Evolutionary conservation across 1,140 invertebrate genomes (phyloP).

Genomic region (Chelonus insularis): DNA sequence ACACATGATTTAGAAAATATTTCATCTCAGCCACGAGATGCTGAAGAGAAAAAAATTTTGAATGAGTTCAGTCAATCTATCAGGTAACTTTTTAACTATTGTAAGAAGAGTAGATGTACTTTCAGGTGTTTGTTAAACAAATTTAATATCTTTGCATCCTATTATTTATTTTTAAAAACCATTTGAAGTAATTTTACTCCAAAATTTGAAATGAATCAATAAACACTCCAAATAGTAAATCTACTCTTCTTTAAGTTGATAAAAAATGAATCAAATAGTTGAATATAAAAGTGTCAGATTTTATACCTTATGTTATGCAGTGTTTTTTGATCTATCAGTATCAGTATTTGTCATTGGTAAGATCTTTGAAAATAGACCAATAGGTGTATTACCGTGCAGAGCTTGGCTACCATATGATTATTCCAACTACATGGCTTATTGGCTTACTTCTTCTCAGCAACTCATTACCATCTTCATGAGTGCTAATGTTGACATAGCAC

Average conservation of each 20-base stretch:
- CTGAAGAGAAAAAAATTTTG: not conserved
- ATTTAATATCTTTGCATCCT: no score
- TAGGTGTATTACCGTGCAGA: not conserved
- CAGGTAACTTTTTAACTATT: no score
- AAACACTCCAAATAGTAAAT: no score
- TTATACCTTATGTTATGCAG: not conserved
- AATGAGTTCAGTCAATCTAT: not conserved
- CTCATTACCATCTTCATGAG: not conserved
- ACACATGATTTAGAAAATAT: not conserved
- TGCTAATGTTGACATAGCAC: not conserved
- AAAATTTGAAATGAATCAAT: no score
- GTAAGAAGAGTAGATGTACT: no score
- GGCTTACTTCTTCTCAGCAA: not conserved
- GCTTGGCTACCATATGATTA: slow-evolving; percentile 11
- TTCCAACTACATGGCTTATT: not conserved
- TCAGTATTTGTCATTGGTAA: not conserved
- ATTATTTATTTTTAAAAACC: no score
- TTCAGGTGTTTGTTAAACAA: no score
- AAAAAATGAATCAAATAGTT: not conserved
- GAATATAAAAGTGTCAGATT: not conserved
- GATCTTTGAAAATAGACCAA: not conserved
- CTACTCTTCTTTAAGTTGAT: no score
- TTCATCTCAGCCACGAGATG: not conserved
- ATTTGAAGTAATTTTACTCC: no score
- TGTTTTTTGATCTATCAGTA: not conserved